phyloP scores from a whole-genome alignment of 2,113 vertebrate species.

The Rhinolophus ferrumequinum region DNA sequence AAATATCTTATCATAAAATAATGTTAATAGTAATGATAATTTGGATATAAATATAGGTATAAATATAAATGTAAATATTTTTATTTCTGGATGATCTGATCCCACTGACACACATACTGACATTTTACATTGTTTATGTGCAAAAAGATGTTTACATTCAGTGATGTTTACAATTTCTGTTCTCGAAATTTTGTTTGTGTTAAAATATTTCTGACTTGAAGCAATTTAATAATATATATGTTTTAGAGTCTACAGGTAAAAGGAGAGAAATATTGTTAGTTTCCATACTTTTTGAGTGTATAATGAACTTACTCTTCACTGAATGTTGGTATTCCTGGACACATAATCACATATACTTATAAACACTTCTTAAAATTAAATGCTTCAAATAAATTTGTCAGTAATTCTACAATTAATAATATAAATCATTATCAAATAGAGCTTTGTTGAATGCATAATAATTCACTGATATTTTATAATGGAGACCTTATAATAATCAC shows the following conservation, averaged over 20 bases:
- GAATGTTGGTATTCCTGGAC: neutral
- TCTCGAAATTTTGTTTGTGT: neutral
- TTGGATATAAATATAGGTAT: neutral
- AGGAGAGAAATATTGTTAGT: neutral
- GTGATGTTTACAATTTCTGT: neutral
- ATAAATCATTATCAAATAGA: neutral
- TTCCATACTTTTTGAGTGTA: neutral
- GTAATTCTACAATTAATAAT: neutral
- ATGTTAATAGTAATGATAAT: neutral
- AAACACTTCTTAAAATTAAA: neutral
- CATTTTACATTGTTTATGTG: neutral
- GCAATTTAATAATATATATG: neutral
- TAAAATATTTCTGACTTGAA: neutral
- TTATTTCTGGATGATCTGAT: neutral
- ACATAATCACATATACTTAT: neutral
- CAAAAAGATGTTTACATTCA: neutral
- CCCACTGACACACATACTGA: neutral
- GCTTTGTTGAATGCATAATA: neutral
- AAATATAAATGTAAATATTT: neutral
- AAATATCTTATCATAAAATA: neutral
- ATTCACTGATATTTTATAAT: neutral
- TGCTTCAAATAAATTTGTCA: neutral
- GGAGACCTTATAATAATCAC: neutral
- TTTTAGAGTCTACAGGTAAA: neutral
- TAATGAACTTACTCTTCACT: neutral